Percentiles rank a stretch among this genome's conserved stretches.
These are phyloP conservation scores for Plecotus auritus DNA, from an alignment of 2,113 vertebrate genomes.

Conservation along the genomic window DNA sequence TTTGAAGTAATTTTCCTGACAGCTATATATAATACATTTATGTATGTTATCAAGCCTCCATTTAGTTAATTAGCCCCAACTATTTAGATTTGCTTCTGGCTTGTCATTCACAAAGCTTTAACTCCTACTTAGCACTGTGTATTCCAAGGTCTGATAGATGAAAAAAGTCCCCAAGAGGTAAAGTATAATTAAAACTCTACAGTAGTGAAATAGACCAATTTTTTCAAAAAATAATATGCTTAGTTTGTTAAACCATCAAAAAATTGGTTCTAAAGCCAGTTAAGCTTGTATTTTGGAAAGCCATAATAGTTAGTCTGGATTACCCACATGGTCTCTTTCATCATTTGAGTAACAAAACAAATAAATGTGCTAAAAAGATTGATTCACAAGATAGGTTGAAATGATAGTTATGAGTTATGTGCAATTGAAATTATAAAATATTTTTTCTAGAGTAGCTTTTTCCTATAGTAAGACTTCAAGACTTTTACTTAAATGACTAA, in stretches of 20 bases:
- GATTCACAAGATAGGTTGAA: background rate
- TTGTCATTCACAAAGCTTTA: background rate
- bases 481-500: background rate
- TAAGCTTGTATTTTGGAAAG: background rate
- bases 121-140: background rate
- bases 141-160: background rate
- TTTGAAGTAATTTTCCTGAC: background rate
- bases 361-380: background rate
- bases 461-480: background rate
- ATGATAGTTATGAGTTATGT: background rate
- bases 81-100: background rate
- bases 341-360: background rate
- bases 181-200: background rate
- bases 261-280: background rate
- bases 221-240: background rate
- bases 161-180: background rate
- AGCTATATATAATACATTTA: background rate
- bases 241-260: background rate
- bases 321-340: background rate
- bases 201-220: background rate
- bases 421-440: slow-evolving; percentile 18
- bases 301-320: background rate
- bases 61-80: background rate
- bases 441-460: background rate
- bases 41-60: background rate